Evolutionary conservation across 2,797 vertebrate genomes (phyloP), one percentile per base, ranked within the genome.

Genomic region (Gallinago solitaria): DNA sequence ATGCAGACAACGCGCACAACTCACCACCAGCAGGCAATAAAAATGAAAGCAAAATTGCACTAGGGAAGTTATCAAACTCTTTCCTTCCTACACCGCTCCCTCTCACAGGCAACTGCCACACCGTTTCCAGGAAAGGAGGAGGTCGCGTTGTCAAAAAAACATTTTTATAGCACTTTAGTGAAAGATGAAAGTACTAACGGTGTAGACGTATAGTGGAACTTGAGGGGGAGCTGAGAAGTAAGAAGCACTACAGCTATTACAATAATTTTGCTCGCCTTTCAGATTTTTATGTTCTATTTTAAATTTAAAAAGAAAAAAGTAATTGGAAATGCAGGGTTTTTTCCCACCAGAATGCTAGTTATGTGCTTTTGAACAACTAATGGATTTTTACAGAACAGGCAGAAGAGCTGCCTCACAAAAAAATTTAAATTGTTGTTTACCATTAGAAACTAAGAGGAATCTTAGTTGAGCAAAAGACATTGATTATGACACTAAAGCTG

Each of bases 11-110:
- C 32, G 3, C 0, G 0, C 54, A 30, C 41, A 48, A 19, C 35
- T 35, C 54, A 67, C 63, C 73, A 18, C 25, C 8, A 15, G 3
- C 11, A 57, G n/a, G 90, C 27, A 84, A 71, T 11, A 82, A 54
- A 96, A 95, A 67, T 0, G 57, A 93, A 96, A 95, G 93, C 41
- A 89, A 93, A 96, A 90, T 81, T 2, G 2, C 1, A 59, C 86
- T 51, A 51, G 69, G 43, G 27, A 63, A 91, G 47, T 83, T 91
- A 90, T 19, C 85, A 30, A 47, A 35, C 37, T 85, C 50, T 35
- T 88, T 80, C 82, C 64, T 78, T 68, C 53, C 57, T 50, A 76
- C 20, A 75, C 54, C 79, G 10, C 70, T 85, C 85, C 51, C 84
- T 76, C 35, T 1, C 3, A 84, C 35, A 59, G 90, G 67, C 21